A percentile compares a stretch with the other conserved stretches of the same genome.
Conservation (phyloP, 2,888 invertebrate species). For the Tetrapedia diversipes region DNA sequence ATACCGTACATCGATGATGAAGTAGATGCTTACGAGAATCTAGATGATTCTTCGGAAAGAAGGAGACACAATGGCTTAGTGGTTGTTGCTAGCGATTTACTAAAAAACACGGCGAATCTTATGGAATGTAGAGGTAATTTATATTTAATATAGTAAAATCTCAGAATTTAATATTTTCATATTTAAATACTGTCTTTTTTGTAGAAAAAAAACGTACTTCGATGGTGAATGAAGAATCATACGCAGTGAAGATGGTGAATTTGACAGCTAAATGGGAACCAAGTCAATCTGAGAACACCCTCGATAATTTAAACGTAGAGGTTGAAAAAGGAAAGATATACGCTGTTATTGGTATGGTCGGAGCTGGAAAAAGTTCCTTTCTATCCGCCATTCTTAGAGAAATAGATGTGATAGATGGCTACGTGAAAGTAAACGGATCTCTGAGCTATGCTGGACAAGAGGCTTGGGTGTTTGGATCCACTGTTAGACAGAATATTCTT, state of each 20-base stretch:
- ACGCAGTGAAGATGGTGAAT: conserved; percentile 74
- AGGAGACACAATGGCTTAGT: conserved; percentile 81
- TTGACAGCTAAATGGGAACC: conserved; percentile 84
- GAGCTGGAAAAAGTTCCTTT: conserved; percentile 89
- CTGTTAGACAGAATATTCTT: conserved; percentile 93
- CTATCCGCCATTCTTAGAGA: conserved; percentile 89
- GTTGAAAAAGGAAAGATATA: conserved; percentile 86
- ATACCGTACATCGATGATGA: conserved; percentile 78
- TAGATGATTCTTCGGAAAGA: conserved; percentile 72
- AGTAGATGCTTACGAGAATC: conserved; percentile 46
- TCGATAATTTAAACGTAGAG: conserved; percentile 84
- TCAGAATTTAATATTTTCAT: neutral
- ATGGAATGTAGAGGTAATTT: conserved; percentile 45
- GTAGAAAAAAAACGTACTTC: conserved; percentile 52
- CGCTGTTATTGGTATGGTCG: conserved; percentile 90
- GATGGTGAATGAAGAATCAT: conserved; percentile 44
- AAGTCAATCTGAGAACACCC: conserved; percentile 83
- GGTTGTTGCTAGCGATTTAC: conserved; percentile 70
- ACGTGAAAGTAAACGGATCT: conserved; percentile 86
- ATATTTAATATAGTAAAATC: neutral
- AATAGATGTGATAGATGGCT: conserved; percentile 86
- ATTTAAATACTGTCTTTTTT: neutral
- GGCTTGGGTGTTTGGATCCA: conserved; percentile 92
- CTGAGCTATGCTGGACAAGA: conserved; percentile 92
- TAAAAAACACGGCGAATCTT: conserved; percentile 67